phyloP scores from a whole-genome alignment of 2,113 vertebrate species.

The Vidua chalybeata region DNA sequence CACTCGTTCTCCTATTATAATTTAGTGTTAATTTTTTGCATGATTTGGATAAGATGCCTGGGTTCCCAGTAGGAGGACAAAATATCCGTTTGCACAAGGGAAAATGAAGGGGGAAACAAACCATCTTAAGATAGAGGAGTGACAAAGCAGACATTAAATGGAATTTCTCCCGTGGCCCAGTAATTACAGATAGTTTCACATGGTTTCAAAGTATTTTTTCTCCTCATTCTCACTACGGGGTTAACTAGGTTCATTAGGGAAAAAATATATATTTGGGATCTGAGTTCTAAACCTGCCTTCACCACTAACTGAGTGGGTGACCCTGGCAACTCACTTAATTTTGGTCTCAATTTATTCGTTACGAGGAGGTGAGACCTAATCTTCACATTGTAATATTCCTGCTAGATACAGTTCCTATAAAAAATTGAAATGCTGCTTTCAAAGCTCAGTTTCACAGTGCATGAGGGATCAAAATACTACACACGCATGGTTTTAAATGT shows the following conservation, averaged over 20 bases:
- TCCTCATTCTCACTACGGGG: not conserved
- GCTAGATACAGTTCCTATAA: slow-evolving; percentile 9
- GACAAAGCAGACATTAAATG: slow-evolving; percentile 11
- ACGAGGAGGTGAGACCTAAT: slow-evolving; percentile 36
- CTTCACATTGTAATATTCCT: slow-evolving; percentile 8
- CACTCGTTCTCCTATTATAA: not conserved
- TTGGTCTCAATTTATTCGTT: slow-evolving; percentile 9
- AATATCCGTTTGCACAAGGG: not conserved
- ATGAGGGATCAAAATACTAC: slow-evolving; percentile 31
- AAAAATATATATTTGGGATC: not conserved
- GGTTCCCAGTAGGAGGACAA: not conserved
- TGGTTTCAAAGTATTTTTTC: slow-evolving; percentile 26
- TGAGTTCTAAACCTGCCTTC: not conserved
- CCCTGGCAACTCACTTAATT: slow-evolving; percentile 35
- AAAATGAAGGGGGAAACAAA: not conserved
- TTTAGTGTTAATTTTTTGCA: not conserved
- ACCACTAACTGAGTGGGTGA: slow-evolving; percentile 21
- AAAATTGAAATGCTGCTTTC: slow-evolving; percentile 24
- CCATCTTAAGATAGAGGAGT: not conserved
- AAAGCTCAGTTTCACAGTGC: slow-evolving; percentile 9
- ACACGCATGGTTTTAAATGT: not conserved
- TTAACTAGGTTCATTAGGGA: slow-evolving; percentile 30
- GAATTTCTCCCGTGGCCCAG: not conserved
- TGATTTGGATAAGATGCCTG: not conserved
- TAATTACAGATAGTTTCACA: slow-evolving; percentile 21